Percentiles rank a stretch among this genome's conserved stretches.
Conservation (phyloP, 2,113 vertebrate species). For the Excalfactoria chinensis region DNA sequence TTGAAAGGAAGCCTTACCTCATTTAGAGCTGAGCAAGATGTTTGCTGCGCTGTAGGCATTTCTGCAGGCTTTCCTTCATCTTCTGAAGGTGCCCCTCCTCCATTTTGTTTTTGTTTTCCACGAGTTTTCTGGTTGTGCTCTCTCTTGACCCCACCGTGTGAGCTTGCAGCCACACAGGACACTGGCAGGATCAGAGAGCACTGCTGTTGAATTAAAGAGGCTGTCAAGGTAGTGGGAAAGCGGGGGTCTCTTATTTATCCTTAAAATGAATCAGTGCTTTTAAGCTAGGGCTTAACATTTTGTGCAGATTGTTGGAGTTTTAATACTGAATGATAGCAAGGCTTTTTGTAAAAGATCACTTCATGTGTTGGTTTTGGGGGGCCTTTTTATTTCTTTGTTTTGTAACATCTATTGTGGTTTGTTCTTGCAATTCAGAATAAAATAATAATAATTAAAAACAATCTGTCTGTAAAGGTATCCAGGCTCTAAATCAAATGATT, state of each 20-base stretch:
- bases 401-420: background rate
- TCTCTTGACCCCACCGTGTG: slow-evolving; percentile 53
- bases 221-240: background rate
- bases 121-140: slow-evolving; percentile 57
- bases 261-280: background rate
- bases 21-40: slow-evolving; percentile 75
- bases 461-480: background rate
- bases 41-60: slow-evolving; percentile 63
- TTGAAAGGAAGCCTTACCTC: slow-evolving; percentile 72
- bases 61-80: slow-evolving; percentile 69
- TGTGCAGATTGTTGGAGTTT: background rate
- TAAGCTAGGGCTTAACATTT: background rate
- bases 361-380: background rate
- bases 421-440: background rate
- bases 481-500: background rate
- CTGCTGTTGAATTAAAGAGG: slow-evolving; percentile 4
- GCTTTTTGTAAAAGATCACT: background rate
- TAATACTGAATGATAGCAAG: background rate
- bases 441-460: background rate
- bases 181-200: slow-evolving; percentile 3
- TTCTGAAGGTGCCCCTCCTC: slow-evolving; percentile 43
- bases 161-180: slow-evolving; percentile 47
- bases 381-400: background rate
- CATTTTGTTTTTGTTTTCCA: slow-evolving; percentile 70
- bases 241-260: background rate